phyloP scores from a whole-genome alignment of 2,888 invertebrate species.

The Choristoneura rosaceana region DNA sequence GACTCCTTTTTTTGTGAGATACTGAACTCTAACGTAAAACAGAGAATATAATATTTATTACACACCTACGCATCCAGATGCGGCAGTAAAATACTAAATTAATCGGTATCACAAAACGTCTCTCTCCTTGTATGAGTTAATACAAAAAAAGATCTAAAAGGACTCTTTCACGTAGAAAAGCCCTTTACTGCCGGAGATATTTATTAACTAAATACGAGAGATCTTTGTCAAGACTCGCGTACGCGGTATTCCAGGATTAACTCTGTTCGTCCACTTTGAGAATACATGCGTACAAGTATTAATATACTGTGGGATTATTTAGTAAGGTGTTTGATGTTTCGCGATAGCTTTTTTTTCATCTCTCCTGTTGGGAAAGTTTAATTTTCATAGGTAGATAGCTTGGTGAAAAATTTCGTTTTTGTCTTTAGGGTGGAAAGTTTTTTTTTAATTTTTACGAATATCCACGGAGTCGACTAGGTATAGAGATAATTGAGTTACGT shows the following conservation, averaged over 20 bases:
- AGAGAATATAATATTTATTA: too few relatives aligned
- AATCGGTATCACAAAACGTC: not conserved
- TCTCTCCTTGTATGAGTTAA: not conserved
- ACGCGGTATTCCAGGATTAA: constrained; percentile 13
- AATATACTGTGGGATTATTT: not conserved
- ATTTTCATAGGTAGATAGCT: too few relatives aligned
- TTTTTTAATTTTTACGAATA: too few relatives aligned
- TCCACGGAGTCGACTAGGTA: too few relatives aligned
- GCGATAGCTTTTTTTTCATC: too few relatives aligned
- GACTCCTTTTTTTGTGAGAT: too few relatives aligned
- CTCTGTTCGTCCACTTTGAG: not conserved
- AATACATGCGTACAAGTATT: not conserved
- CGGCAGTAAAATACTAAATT: not conserved
- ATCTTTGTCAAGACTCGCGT: constrained; percentile 1
- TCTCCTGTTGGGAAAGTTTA: too few relatives aligned
- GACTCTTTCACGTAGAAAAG: not conserved
- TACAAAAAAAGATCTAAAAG: constrained; percentile 7
- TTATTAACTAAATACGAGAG: constrained; percentile 6
- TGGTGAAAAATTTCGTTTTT: too few relatives aligned
- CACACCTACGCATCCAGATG: not conserved
- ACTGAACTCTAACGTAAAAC: too few relatives aligned
- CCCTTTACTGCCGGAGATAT: constrained; percentile 8
- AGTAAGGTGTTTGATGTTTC: not conserved
- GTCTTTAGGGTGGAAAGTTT: too few relatives aligned
- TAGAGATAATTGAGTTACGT: too few relatives aligned